Base-by-base conservation (phyloP, 1,140 invertebrate genomes). In the Sycophila sp. region DNA sequence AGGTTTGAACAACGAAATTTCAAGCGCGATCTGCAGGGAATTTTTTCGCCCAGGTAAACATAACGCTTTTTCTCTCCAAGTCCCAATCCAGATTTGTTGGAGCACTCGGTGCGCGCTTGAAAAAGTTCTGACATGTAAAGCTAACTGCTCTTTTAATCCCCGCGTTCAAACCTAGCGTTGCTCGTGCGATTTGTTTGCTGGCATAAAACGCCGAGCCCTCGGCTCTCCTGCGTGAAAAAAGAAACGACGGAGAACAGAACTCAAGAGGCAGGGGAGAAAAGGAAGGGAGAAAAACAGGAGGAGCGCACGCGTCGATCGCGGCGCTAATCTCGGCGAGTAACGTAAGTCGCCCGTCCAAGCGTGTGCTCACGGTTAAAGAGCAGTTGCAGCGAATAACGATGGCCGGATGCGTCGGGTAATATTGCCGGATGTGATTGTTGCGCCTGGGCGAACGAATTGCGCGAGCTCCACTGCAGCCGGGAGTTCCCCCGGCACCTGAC, bases 361-460 rank as follows among this genome's bases (percentile, higher is more conserved):
- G 60, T n/a, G 40, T 64, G 30, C 28, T 26, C 2, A 6, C 19
- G 6, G 26, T n/a, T 34, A n/a, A 15, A 24, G 45, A 36, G 8
- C 28, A n/a, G 22, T 32, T 11, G 26, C 24, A n/a, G 47, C 42
- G 40, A 66, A 56, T 66, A 56, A 56, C 40, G 51, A 56, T 66
- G 64, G 38, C 51, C 51, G 51, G 64, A 66, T 56, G 28, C 24
- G 2, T 8, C 47, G 32, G 6, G 24, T 24, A 42, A 56, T 56
- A 56, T 67, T 47, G 53, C 38, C 53, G 53, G 53, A 58, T 58
- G 38, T 34, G 19, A 68, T 68, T 68, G 65, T 49, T 36, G 40
- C 30, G 40, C 28, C 19, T 53, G 24, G 22, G 34, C n/a, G 40
- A 32, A 36, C 30, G 26, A 15, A n/a, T 32, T 10, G 28, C 19